Evolutionary conservation across 2,113 vertebrate genomes (phyloP).

Genomic region (Pteruthius melanotis): DNA sequence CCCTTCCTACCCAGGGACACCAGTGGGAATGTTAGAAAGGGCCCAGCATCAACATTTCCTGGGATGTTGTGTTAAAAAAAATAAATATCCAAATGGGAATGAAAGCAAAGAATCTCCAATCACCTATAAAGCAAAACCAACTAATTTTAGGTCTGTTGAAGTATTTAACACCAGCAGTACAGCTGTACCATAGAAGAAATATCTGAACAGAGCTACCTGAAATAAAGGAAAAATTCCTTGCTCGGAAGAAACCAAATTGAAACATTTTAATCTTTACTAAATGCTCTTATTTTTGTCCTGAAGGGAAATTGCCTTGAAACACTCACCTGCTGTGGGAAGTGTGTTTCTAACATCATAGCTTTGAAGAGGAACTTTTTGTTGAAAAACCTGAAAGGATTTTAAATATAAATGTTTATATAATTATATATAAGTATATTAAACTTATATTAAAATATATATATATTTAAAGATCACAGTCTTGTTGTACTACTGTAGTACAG

Average conservation of each 20-base stretch:
- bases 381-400: neutral
- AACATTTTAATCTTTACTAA: neutral
- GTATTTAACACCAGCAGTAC: neutral
- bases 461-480: neutral
- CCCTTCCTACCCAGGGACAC: neutral
- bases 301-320: neutral
- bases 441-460: too few relatives aligned
- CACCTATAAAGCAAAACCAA: neutral
- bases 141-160: neutral
- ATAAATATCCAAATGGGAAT: neutral
- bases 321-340: neutral
- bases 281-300: neutral
- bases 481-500: neutral
- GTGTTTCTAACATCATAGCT: neutral
- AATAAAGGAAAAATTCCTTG: neutral
- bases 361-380: neutral
- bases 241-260: neutral
- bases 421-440: too few relatives aligned
- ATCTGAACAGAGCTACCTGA: neutral
- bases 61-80: neutral
- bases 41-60: neutral
- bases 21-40: neutral
- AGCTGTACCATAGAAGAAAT: neutral
- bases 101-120: neutral
- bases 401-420: too few relatives aligned